Evolutionary conservation across 2,888 invertebrate species (phyloP).

Genomic region (Nomada goodeniana): DNA sequence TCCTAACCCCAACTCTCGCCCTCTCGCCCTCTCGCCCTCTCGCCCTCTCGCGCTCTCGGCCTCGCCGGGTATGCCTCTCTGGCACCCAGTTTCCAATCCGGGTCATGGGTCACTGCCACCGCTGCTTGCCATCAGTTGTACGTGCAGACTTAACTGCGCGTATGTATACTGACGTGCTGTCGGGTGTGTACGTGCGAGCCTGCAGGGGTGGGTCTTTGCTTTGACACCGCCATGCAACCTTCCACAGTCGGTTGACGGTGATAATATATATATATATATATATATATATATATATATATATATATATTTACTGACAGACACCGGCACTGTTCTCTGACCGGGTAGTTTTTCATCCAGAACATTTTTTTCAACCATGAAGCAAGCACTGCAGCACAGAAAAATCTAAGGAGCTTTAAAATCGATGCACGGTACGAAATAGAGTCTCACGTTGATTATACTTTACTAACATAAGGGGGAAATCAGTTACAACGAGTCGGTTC

Average conservation of each 20-base stretch:
- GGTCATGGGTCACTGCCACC: slow-evolving; percentile 84
- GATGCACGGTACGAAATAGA: too few species aligned
- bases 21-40: slow-evolving; percentile 73
- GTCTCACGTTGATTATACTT: too few species aligned
- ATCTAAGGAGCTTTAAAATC: too few species aligned
- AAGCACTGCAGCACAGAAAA: too few species aligned
- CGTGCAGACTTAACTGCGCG: slow-evolving; percentile 52
- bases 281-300: slow-evolving; percentile 55
- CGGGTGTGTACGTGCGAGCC: slow-evolving; percentile 12
- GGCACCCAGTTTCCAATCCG: slow-evolving; percentile 79
- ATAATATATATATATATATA: slow-evolving; percentile 56
- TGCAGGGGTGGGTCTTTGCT: slow-evolving; percentile 51
- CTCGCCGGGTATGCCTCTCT: slow-evolving; percentile 72
- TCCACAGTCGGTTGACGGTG: slow-evolving; percentile 54
- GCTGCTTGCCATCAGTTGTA: slow-evolving; percentile 70
- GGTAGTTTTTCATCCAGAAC: background rate
- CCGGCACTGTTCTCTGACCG: background rate
- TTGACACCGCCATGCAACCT: slow-evolving; percentile 51
- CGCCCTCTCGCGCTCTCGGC: slow-evolving; percentile 72
- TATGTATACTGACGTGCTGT: background rate
- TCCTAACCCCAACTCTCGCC: slow-evolving; percentile 77
- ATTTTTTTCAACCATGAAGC: background rate
- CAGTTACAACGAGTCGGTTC: background rate
- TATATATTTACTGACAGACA: slow-evolving; percentile 49
- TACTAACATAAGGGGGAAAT: too few species aligned